Percentiles rank a stretch among this genome's conserved stretches.
phyloP scores from a whole-genome alignment of 2,888 invertebrate species.

The Belgica antarctica region DNA sequence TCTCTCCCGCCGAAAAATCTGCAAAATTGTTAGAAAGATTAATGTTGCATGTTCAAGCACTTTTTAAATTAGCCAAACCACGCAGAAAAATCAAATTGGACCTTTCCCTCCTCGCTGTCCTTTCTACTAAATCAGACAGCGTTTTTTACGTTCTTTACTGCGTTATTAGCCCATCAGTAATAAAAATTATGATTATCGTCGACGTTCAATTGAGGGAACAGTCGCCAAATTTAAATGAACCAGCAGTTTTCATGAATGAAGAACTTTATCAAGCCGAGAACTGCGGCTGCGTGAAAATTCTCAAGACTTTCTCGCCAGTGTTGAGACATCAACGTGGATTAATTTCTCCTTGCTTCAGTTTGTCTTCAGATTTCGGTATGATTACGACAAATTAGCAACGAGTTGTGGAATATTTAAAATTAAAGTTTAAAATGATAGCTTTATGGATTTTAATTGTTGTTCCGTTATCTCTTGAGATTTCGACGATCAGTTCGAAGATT shows the following conservation, averaged over 20 bases:
- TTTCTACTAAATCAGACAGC: constrained; percentile 25
- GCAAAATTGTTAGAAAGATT: no score
- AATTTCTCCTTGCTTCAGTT: constrained; percentile 17
- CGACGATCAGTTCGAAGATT: constrained; percentile 20
- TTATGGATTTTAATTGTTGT: constrained; percentile 6
- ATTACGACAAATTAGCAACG: constrained; percentile 4
- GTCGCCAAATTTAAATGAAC: neutral
- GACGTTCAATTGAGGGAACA: constrained; percentile 28
- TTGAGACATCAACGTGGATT: constrained; percentile 20
- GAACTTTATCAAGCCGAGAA: neutral
- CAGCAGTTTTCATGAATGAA: constrained; percentile 39
- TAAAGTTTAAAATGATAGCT: neutral
- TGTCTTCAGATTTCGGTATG: constrained; percentile 19
- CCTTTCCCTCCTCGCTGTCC: constrained; percentile 18
- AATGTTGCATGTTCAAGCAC: constrained; percentile 38
- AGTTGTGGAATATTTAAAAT: neutral
- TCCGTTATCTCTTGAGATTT: neutral
- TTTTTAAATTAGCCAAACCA: constrained; percentile 30
- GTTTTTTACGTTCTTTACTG: constrained; percentile 8
- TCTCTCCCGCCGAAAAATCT: no score
- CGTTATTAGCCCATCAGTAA: constrained; percentile 27
- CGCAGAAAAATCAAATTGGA: constrained; percentile 42
- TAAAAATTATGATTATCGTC: constrained; percentile 43
- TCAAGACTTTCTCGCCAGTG: constrained; percentile 14
- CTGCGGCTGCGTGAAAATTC: constrained; percentile 27